Evolutionary conservation across 2,113 vertebrate genomes (phyloP).

Genomic region (Donacobius atricapilla): DNA sequence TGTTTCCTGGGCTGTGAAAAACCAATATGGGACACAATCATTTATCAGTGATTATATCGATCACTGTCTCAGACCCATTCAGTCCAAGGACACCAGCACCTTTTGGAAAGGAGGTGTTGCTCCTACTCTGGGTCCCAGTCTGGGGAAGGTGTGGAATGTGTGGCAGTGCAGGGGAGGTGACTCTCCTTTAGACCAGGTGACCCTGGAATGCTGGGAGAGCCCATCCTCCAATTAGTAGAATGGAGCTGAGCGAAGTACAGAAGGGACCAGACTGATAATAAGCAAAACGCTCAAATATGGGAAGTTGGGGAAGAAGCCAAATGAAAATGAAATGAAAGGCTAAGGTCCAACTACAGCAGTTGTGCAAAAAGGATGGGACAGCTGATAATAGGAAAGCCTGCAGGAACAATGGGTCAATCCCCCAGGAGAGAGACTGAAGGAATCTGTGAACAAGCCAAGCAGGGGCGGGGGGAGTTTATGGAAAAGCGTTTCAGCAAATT

Average conservation of each 20-base stretch:
- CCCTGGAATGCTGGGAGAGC: background rate
- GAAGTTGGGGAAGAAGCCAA: slow-evolving; percentile 65
- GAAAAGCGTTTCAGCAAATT: background rate
- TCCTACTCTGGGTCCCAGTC: background rate
- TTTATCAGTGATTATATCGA: slow-evolving; percentile 46
- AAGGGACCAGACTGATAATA: slow-evolving; percentile 42
- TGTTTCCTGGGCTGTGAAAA: slow-evolving; percentile 63
- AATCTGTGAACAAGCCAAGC: background rate
- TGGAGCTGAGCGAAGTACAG: slow-evolving; percentile 33
- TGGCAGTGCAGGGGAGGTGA: background rate
- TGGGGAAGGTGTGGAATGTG: background rate
- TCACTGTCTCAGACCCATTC: slow-evolving; percentile 39
- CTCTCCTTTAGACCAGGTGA: background rate
- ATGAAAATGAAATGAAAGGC: slow-evolving; percentile 66
- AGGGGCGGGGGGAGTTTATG: background rate
- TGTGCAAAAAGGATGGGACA: background rate
- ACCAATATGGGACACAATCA: slow-evolving; percentile 46
- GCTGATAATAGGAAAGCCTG: background rate
- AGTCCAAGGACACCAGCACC: slow-evolving; percentile 31
- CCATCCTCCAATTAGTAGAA: slow-evolving; percentile 62
- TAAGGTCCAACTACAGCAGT: slow-evolving; percentile 40
- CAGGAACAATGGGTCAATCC: slow-evolving; percentile 38
- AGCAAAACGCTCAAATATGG: slow-evolving; percentile 53
- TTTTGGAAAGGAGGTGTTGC: background rate
- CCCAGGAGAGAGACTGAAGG: background rate